A percentile compares a stretch with the other conserved stretches of the same genome.
phyloP scores from a whole-genome alignment of 1,140 invertebrate genomes.

The Bactericera cockerelli region DNA sequence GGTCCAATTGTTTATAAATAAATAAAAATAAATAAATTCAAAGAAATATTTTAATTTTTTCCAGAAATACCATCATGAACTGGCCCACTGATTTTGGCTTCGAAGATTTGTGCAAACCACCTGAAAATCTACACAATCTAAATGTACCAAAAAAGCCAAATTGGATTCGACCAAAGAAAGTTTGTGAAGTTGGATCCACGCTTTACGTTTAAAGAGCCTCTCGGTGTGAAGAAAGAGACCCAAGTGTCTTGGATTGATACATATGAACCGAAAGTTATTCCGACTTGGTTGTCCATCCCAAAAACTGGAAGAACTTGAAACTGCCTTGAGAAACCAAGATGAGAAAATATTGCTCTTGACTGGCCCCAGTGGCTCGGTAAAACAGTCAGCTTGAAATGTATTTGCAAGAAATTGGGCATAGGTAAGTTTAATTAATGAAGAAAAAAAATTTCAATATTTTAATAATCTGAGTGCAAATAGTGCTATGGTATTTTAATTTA shows the following conservation, averaged over 20 bases:
- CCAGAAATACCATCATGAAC: not conserved
- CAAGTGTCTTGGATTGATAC: constrained; percentile 1
- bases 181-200: not conserved
- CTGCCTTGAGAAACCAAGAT: not conserved
- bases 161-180: not conserved
- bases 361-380: not conserved
- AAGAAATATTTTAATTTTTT: too few relatives aligned
- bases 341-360: not conserved
- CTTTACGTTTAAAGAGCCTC: not conserved
- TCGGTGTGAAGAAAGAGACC: not conserved
- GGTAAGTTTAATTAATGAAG: too few relatives aligned
- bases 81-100: constrained; percentile 4
- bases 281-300: not conserved
- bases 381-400: not conserved
- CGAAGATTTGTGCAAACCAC: not conserved
- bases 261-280: not conserved
- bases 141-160: not conserved
- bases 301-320: not conserved
- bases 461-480: too few relatives aligned
- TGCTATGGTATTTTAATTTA: too few relatives aligned
- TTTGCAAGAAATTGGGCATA: constrained; percentile 5
- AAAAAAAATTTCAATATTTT: too few relatives aligned
- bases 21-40: too few relatives aligned
- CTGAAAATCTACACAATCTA: not conserved
- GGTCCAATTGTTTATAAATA: too few relatives aligned